These are phyloP conservation scores for Amphiprion percula DNA, from an alignment of 2,113 vertebrate genomes.

Conservation along the genomic window DNA sequence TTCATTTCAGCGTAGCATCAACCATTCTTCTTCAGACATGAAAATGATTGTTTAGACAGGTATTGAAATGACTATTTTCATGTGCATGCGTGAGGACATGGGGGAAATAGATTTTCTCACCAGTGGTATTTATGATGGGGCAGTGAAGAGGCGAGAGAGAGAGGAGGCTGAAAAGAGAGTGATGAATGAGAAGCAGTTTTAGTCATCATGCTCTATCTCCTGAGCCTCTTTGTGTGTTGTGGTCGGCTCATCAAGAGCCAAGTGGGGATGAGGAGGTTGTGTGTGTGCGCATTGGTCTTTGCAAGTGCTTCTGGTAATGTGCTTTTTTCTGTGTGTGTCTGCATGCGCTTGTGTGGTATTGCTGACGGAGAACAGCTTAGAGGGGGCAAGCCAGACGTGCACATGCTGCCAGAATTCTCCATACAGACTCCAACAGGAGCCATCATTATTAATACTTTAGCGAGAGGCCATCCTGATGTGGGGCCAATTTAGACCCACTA, in stretches of 20 bases:
- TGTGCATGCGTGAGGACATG: slow-evolving; percentile 53
- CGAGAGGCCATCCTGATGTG: slow-evolving; percentile 80
- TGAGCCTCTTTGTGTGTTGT: slow-evolving; percentile 75
- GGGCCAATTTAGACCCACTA: slow-evolving; percentile 79
- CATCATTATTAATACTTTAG: slow-evolving; percentile 83
- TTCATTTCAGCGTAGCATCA: slow-evolving; percentile 42
- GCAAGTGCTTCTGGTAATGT: slow-evolving; percentile 43
- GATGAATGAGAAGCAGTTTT: slow-evolving; percentile 77
- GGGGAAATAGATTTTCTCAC: slow-evolving; percentile 72
- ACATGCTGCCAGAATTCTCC: slow-evolving; percentile 78
- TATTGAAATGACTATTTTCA: slow-evolving; percentile 64
- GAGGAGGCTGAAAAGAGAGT: slow-evolving; percentile 51
- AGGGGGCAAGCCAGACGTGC: slow-evolving; percentile 71
- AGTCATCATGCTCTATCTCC: slow-evolving; percentile 80
- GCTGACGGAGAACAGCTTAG: slow-evolving; percentile 83
- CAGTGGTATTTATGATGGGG: slow-evolving; percentile 69
- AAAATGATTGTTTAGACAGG: slow-evolving; percentile 44
- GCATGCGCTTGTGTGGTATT: slow-evolving; percentile 49
- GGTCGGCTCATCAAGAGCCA: slow-evolving; percentile 79
- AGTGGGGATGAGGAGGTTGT: slow-evolving; percentile 50
- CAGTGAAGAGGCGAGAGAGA: slow-evolving; percentile 52
- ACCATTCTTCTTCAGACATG: slow-evolving; percentile 41
- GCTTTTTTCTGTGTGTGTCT: slow-evolving; percentile 28
- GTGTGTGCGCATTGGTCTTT: slow-evolving; percentile 12
- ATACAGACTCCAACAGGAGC: slow-evolving; percentile 74